Base-by-base conservation (phyloP, 2,888 invertebrate species). In the Drosophila nr. perissopoda region DNA sequence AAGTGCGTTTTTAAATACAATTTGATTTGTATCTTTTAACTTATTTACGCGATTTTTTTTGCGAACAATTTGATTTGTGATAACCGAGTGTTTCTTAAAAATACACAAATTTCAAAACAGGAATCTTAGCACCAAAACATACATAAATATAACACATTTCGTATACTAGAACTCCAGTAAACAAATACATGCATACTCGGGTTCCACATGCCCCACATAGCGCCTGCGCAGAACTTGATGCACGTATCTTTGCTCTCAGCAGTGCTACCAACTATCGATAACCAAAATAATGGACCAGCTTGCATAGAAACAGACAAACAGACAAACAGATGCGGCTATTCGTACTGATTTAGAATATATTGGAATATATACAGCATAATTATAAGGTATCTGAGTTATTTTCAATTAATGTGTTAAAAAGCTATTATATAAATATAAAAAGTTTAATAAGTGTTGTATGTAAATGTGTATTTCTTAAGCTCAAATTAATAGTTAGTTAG, bases 181-280 rank as follows among this genome's bases (percentile, higher is more conserved):
- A 85, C 82, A 85, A 84, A 84, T 81, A 85, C 81, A 85, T 81
- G 73, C 72, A 84, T 74, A 86, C 81, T 72, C 64, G 27, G 49
- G 54, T 58, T 79, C 74, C 74, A 71, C 72, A 79, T 29, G 18
- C 49, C 49, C 21, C 31, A 7, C 21, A 33, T 57, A 33, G 62
- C 84, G 84, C 82, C 63, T 81, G 84, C 84, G 81, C 71, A 57
- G 18, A n/a, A 60, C 38, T 10, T 21, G 40, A 29, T 54, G 56
- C 38, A 8, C 46, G 25, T 46, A 46, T 16, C 8, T 25, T 38
- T 11, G n/a, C 27, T 27, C 10, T 34, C 34, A 11, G 27, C 33
- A 29, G 34, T 60, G 52, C 38, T 27, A 38, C 11, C 5, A 56
- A 56, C 13, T 27, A 38, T 38, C 34, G 36, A 38, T 38, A 27